Evolutionary conservation across 2,113 vertebrate genomes (phyloP), one percentile per base, ranked within the genome.

Genomic region (Mormoops blainvillei): DNA sequence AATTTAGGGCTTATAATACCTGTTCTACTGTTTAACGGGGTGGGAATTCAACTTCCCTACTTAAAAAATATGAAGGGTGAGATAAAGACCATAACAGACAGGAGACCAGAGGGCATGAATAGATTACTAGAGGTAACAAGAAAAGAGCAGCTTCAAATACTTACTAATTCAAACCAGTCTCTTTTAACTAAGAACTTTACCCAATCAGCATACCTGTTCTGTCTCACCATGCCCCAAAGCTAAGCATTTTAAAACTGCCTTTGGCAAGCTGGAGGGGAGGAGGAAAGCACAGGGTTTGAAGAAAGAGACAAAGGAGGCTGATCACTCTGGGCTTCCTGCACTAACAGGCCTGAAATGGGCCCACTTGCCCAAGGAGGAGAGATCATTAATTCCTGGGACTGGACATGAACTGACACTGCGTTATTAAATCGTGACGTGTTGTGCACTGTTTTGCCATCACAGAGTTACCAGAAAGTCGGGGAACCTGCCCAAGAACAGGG

Each of bases 91-190:
- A 22, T 56, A 33, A 36, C 9, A 45, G n/a, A 65, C 92, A 3
- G 43, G 43, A 31, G 52, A 8, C 1, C 0, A 38, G 9, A 36
- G 28, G 38, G 3, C 0, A 5, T 33, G 7, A 11, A 20, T 0
- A 63, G 9, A 85, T 4, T 65, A 85, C 14, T 24, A 36, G 12
- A 41, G 15, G 4, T 45, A 63, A 89, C 0, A 0, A 63, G 41
- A 48, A 82, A 28, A 48, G 31, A 52, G 0, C 4, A 77, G 1
- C 88, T 97, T 94, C 76, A 92, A 67, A 85, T 36, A 73, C 3
- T 2, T 38, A 9, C 3, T 1, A 22, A 13, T 16, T 7, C 24
- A 82, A 19, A 16, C 22, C 28, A 93, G 5, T 20, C 13, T 7
- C 15, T 12, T 36, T 50, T 89, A 89, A 33, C 19, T 20, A 76